Conservation (phyloP, 2,888 invertebrate genomes). For the Notocelia uddmanniana region DNA sequence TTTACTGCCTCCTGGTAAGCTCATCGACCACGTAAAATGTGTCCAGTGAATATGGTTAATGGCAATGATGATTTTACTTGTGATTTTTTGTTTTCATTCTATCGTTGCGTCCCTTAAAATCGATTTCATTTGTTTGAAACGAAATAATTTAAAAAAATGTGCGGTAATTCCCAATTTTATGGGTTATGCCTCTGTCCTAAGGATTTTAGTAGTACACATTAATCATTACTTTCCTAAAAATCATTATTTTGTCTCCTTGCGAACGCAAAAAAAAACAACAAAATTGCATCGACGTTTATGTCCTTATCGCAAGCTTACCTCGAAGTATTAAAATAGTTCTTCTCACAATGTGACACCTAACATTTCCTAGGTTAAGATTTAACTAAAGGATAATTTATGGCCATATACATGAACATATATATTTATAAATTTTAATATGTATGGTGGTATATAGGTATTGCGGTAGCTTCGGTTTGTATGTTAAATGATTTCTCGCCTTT, state of each 20-base stretch:
- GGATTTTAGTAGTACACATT: not conserved
- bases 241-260: not conserved
- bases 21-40: not conserved
- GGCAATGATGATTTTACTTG: no score
- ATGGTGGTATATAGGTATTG: slow-evolving; percentile 17
- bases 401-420: slow-evolving; percentile 24
- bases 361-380: slow-evolving; percentile 38
- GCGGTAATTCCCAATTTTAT: no score
- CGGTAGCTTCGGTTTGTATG: slow-evolving; percentile 38
- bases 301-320: not conserved
- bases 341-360: slow-evolving; percentile 35
- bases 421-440: slow-evolving; percentile 33
- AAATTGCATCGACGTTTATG: not conserved
- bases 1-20: not conserved
- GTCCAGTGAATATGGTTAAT: no score
- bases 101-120: no score
- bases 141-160: no score
- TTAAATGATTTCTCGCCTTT: slow-evolving; percentile 29
- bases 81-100: no score
- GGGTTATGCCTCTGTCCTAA: no score
- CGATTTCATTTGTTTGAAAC: no score
- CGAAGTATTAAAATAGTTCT: slow-evolving; percentile 13
- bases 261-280: not conserved
- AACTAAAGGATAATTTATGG: slow-evolving; percentile 32
- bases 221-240: no score